Evolutionary conservation across 2,888 invertebrate species (phyloP).

Genomic region (Graphium colonna): DNA sequence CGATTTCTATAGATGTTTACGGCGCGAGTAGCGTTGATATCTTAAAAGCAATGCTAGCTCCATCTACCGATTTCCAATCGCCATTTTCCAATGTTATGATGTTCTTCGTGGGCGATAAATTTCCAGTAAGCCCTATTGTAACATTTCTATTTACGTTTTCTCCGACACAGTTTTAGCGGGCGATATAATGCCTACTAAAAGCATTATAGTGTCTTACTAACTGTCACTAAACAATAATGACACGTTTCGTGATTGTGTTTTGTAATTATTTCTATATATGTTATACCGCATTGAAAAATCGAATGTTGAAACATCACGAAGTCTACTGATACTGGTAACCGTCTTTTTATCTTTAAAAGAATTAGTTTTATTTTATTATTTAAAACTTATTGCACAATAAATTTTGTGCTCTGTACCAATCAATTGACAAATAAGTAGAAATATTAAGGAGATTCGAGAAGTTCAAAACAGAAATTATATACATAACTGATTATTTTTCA

Average conservation of each 20-base stretch:
- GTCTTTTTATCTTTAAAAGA: too few relatives aligned
- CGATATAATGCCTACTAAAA: not conserved
- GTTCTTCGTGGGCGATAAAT: constrained; percentile 8
- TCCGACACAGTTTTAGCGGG: not conserved
- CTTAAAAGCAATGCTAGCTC: constrained; percentile 8
- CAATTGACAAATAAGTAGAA: too few relatives aligned
- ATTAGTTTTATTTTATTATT: too few relatives aligned
- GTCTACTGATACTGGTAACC: too few relatives aligned
- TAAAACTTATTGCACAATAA: too few relatives aligned
- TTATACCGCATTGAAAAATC: not conserved
- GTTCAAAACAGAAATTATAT: too few relatives aligned
- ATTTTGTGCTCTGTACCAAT: too few relatives aligned
- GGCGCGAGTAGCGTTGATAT: constrained; percentile 13
- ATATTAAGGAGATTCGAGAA: too few relatives aligned
- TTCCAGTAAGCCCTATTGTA: not conserved
- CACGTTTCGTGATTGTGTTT: not conserved
- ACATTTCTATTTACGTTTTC: constrained; percentile 2
- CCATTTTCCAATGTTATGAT: constrained; percentile 7
- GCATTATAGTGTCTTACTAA: too few relatives aligned
- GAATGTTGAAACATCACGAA: too few relatives aligned
- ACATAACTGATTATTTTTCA: too few relatives aligned
- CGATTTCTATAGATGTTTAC: constrained; percentile 16
- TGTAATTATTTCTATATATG: not conserved
- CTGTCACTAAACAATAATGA: too few relatives aligned
- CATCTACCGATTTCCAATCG: constrained; percentile 6